A percentile compares a stretch with the other conserved stretches of the same genome.
Conservation (phyloP, 1,140 invertebrate genomes). For the Sycobia sp. region DNA sequence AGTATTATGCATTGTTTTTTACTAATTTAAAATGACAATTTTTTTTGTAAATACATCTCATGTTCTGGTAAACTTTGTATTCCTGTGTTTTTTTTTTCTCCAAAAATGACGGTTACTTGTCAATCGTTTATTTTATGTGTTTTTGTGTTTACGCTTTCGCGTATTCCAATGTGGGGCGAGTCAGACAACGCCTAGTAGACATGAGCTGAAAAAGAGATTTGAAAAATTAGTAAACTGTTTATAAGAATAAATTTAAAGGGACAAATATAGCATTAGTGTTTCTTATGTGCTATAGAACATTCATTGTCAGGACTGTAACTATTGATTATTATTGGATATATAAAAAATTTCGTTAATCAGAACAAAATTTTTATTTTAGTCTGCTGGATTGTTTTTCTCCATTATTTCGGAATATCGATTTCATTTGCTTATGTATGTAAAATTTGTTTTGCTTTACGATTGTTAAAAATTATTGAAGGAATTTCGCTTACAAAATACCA, state of each 20-base stretch:
- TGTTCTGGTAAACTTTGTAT: conserved; percentile 40
- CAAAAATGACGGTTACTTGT: conserved; percentile 36
- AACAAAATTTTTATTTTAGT: neutral
- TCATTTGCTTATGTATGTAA: no score
- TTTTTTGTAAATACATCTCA: conserved; percentile 30
- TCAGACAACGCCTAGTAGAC: conserved; percentile 52
- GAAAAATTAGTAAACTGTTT: conserved; percentile 28
- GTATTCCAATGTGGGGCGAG: conserved; percentile 46
- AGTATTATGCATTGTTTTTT: conserved; percentile 14
- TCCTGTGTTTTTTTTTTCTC: no score
- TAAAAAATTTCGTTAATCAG: neutral
- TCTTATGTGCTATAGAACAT: neutral
- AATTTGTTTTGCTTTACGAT: no score
- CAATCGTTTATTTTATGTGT: conserved; percentile 18
- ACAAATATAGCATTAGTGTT: conserved; percentile 13
- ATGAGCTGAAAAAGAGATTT: conserved; percentile 53
- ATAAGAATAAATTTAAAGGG: neutral
- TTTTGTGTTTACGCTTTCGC: conserved; percentile 37
- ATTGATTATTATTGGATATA: neutral
- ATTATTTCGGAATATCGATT: no score
- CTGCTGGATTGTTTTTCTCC: no score
- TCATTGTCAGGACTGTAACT: no score
- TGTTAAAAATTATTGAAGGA: no score
- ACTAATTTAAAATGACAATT: conserved; percentile 34
- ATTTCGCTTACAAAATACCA: no score